Conservation (phyloP, 2,797 vertebrate species). For the Neoniphon sammara region DNA sequence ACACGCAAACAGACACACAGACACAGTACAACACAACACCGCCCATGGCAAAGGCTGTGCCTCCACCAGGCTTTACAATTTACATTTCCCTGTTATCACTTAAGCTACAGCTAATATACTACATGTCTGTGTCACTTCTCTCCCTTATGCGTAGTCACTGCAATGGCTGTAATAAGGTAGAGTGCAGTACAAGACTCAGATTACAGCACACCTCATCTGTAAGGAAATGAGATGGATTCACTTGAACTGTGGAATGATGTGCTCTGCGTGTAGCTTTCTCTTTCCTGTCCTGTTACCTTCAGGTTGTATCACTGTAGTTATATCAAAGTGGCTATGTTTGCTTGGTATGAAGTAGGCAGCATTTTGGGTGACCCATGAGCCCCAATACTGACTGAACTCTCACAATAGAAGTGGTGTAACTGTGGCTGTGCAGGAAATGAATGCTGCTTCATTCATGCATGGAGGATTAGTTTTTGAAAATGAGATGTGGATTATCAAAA, state of each 20-base stretch:
- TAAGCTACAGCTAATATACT: slow-evolving; percentile 40
- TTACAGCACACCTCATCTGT: neutral
- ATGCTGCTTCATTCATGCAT: neutral
- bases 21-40: neutral
- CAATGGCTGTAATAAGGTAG: slow-evolving; percentile 9
- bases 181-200: neutral
- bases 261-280: neutral
- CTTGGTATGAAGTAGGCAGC: neutral
- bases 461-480: neutral
- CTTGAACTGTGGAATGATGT: neutral
- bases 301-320: neutral
- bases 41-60: slow-evolving; percentile 11
- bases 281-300: neutral
- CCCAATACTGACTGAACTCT: no score
- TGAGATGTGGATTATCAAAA: neutral
- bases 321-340: no score
- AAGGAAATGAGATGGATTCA: neutral
- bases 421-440: neutral
- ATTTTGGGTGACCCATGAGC: neutral
- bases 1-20: slow-evolving; percentile 17
- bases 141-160: slow-evolving; percentile 5
- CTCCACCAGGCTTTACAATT: slow-evolving; percentile 50
- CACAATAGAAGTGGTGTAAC: no score
- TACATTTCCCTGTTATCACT: slow-evolving; percentile 48
- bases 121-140: neutral